Evolutionary conservation across 1,140 invertebrate species (phyloP).

Genomic region (Drosophila nasuta): DNA sequence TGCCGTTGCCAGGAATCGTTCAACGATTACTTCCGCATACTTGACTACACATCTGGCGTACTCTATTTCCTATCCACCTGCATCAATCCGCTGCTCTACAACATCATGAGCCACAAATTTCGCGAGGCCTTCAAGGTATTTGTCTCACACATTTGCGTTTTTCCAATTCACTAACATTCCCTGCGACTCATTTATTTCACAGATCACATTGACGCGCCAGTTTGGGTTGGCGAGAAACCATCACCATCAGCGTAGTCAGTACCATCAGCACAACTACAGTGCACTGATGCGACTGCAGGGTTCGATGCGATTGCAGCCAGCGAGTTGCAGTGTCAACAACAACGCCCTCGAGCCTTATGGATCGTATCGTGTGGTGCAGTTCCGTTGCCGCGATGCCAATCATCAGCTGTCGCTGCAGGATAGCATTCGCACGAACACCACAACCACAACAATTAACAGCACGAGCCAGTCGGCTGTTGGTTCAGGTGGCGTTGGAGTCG

Average conservation of each 20-base stretch:
- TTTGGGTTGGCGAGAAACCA: conserved; percentile 63
- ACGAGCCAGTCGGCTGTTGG: conserved; percentile 36
- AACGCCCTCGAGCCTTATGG: conserved; percentile 77
- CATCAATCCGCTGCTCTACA: conserved; percentile 94
- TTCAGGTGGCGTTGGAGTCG: conserved; percentile 20
- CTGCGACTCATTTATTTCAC: neutral
- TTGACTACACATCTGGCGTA: conserved; percentile 89
- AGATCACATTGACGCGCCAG: conserved; percentile 74
- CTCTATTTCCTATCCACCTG: conserved; percentile 91
- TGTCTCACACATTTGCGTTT: conserved; percentile 25
- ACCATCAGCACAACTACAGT: conserved; percentile 76
- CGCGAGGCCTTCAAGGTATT: conserved; percentile 92
- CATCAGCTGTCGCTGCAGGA: conserved; percentile 75
- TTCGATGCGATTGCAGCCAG: conserved; percentile 68
- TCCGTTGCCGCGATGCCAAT: conserved; percentile 70
- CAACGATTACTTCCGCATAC: conserved; percentile 85
- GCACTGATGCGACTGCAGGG: conserved; percentile 69
- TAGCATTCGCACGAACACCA: conserved; percentile 73
- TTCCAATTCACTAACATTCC: neutral
- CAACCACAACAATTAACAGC: conserved; percentile 72
- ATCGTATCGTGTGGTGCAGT: conserved; percentile 78
- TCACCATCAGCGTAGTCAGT: conserved; percentile 63
- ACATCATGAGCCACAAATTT: conserved; percentile 95
- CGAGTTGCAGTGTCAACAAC: conserved; percentile 72
- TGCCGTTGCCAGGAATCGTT: conserved; percentile 86